These are phyloP conservation scores for Grammomys dolichurus DNA, from an alignment of 2,113 vertebrate species.

Conservation along the genomic window DNA sequence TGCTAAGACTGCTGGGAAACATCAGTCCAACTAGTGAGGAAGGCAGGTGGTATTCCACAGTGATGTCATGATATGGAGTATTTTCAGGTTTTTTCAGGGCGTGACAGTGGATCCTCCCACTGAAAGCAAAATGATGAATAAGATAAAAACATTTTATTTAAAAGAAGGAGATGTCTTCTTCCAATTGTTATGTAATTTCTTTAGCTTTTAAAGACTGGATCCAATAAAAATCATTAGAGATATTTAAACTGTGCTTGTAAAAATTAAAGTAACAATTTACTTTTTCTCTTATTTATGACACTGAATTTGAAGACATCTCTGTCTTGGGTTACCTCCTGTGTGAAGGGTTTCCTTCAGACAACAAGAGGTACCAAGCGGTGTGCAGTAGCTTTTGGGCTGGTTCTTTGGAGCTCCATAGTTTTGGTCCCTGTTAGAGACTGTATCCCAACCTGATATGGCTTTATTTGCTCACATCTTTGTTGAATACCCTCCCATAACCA, in stretches of 20 bases:
- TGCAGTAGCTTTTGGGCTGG: not conserved
- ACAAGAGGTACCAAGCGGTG: rapidly evolving
- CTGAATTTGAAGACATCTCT: not conserved
- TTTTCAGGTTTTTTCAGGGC: not conserved
- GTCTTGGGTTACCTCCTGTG: not conserved
- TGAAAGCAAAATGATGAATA: rapidly evolving
- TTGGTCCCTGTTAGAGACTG: not conserved
- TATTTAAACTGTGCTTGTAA: not conserved
- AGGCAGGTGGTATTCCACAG: too few relatives aligned
- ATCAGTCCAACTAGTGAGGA: not conserved
- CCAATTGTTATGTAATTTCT: not conserved
- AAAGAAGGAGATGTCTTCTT: not conserved
- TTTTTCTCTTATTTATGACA: not conserved
- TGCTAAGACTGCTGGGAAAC: not conserved
- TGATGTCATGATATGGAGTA: rapidly evolving
- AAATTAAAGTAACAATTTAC: not conserved
- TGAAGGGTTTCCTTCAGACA: not conserved
- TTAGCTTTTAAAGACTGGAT: not conserved
- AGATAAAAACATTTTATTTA: not conserved
- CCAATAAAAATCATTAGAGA: not conserved
- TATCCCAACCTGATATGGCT: too few relatives aligned
- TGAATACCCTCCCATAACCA: not conserved
- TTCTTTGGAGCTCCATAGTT: not conserved
- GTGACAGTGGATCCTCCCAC: not conserved
- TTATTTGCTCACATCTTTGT: not conserved